Base-by-base conservation (phyloP, 2,888 invertebrate genomes). In the Mimumesa dahlbomi region DNA sequence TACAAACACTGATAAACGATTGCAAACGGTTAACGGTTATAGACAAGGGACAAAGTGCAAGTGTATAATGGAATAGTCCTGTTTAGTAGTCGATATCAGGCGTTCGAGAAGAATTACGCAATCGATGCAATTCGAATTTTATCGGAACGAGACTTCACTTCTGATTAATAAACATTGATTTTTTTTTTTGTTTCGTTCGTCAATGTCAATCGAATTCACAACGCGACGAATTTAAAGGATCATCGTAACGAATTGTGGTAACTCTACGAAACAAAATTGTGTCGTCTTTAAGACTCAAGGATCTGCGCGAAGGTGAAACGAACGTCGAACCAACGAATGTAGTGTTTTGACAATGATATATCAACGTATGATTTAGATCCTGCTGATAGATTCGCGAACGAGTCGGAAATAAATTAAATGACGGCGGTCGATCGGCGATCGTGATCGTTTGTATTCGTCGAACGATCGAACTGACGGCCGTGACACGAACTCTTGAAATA, bases 401-500 rank as follows among this genome's bases (percentile, higher is more conserved):
- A 53, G 25, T 38, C 46, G 14, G 9, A 54, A 45, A 59, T 42
- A 42, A 40, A 38, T 38, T 29, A 42, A 9, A 16, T 5, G 16
- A 25, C 29, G 21, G 13, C 11, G 14, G n/a, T 40, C 13, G 38
- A 34, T n/a, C 3, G 29, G 38, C 9, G 11, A 50, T 29, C 16
- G 13, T 31, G 14, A 9, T 64, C 6, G 14, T 73, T 78, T 66
- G 52, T 68, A 77, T 68, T 78, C 73, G 19, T 14, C 9, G 11
- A 29, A 48, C 43, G 22, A 18, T n/a, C 18, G 9, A 18, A 43
- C 34, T 6, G 6, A 45, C 7, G 75, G n/a, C 78, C 81, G 34
- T 78, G 75, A 76, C 75, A 74, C 50, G 63, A 57, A 57, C 75
- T 36, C 38, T 58, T 36, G 9, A 43, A 61, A 19, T 38, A 14